phyloP scores from a whole-genome alignment of 2,113 vertebrate species.

The Notothenia coriiceps region DNA sequence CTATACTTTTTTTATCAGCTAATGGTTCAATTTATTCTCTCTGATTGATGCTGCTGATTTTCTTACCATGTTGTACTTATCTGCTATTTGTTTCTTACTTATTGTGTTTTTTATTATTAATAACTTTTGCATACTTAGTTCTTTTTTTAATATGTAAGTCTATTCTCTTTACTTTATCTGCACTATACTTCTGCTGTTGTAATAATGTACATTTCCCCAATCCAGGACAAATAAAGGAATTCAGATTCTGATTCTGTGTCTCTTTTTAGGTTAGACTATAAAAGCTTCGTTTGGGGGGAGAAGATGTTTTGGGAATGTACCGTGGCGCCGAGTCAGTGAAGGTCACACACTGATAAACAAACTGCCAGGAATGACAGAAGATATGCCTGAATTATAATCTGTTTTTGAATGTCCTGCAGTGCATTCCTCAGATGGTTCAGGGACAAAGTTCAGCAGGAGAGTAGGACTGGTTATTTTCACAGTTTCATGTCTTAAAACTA shows the following conservation, averaged over 20 bases:
- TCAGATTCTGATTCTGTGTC: neutral
- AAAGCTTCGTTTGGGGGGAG: neutral
- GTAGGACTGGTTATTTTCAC: neutral
- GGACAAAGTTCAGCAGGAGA: neutral
- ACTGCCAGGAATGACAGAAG: slow-evolving; percentile 15
- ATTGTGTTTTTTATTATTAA: no score
- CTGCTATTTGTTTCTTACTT: neutral
- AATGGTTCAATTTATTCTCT: neutral
- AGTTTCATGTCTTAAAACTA: neutral
- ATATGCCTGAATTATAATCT: slow-evolving; percentile 36
- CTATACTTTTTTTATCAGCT: no score
- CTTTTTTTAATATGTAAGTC: no score
- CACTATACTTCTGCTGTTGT: no score
- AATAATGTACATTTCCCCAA: no score
- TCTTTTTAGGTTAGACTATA: neutral
- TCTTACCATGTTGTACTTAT: neutral
- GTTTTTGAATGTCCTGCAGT: slow-evolving; percentile 34
- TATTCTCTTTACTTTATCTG: no score
- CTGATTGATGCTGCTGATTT: neutral
- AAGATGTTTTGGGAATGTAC: slow-evolving; percentile 5
- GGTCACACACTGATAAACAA: slow-evolving; percentile 29
- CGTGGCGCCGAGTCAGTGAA: slow-evolving; percentile 40
- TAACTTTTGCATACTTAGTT: no score
- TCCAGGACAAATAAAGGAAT: no score
- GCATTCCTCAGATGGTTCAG: slow-evolving; percentile 35